Evolutionary conservation across 2,888 invertebrate species (phyloP).

Genomic region (Nineta flava): DNA sequence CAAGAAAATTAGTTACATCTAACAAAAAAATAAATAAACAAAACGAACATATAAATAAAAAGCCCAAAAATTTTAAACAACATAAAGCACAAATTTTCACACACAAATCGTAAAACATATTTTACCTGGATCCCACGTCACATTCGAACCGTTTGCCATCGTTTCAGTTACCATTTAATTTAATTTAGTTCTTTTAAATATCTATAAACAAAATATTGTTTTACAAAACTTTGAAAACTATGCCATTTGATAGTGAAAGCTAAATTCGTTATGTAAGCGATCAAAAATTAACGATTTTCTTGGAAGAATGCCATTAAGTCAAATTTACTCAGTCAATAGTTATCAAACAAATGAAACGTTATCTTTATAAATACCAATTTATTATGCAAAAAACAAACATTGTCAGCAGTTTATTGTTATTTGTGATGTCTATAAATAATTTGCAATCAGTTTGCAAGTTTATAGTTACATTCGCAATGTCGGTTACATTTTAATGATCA

Average conservation of each 20-base stretch:
- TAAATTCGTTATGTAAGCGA: not conserved
- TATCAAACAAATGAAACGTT: too few species aligned
- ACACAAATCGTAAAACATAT: not conserved
- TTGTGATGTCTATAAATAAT: too few species aligned
- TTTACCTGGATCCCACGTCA: conserved; percentile 45
- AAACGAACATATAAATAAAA: conserved; percentile 5
- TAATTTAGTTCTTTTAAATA: conserved; percentile 4
- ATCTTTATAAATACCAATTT: too few species aligned
- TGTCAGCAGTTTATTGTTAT: too few species aligned
- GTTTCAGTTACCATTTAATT: conserved; percentile 39
- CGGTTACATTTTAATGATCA: too few species aligned
- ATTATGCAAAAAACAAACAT: too few species aligned
- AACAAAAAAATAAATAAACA: not conserved
- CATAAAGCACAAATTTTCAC: too few species aligned
- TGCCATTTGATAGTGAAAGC: not conserved
- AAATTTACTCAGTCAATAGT: too few species aligned
- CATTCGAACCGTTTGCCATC: conserved; percentile 35
- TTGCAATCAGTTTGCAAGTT: too few species aligned
- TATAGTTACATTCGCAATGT: too few species aligned
- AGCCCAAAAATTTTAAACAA: too few species aligned
- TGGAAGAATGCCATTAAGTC: not conserved
- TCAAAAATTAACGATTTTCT: not conserved
- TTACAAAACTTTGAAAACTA: not conserved
- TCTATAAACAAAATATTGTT: not conserved
- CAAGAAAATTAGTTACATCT: too few species aligned